Conservation (phyloP, 2,113 vertebrate genomes). For the Melierax canorus region DNA sequence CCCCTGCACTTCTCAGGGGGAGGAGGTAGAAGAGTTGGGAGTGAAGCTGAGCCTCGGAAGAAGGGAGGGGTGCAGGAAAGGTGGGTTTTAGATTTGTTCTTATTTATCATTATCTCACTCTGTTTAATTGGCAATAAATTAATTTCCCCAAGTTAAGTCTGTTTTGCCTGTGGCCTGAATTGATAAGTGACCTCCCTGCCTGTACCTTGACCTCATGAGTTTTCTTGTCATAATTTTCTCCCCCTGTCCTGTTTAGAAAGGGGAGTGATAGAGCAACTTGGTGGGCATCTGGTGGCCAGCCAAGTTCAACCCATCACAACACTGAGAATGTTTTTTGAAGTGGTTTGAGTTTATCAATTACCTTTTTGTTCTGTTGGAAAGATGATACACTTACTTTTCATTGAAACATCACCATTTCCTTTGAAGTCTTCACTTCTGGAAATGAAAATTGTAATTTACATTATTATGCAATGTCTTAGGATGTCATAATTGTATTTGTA, state of each 20-base stretch:
- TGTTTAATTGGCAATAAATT: neutral
- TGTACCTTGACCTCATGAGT: fast-evolving
- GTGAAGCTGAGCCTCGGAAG: neutral
- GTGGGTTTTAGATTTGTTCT: neutral
- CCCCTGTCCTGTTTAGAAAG: neutral
- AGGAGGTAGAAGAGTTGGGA: neutral
- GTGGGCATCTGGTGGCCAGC: neutral
- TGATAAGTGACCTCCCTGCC: neutral
- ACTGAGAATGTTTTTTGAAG: neutral
- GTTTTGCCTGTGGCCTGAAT: neutral
- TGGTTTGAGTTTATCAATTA: neutral
- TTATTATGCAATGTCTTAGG: neutral
- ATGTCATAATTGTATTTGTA: neutral
- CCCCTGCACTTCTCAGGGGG: fast-evolving
- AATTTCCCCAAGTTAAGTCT: neutral
- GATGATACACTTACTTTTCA: neutral
- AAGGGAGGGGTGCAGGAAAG: neutral
- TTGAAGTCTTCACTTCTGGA: neutral
- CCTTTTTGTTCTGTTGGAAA: neutral
- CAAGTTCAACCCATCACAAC: neutral
- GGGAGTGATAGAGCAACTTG: neutral
- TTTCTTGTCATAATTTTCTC: neutral
- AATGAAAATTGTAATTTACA: neutral
- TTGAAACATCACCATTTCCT: neutral
- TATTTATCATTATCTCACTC: neutral